Base-by-base conservation (phyloP, 1,140 invertebrate genomes). In the Drosophila kanapiae region DNA sequence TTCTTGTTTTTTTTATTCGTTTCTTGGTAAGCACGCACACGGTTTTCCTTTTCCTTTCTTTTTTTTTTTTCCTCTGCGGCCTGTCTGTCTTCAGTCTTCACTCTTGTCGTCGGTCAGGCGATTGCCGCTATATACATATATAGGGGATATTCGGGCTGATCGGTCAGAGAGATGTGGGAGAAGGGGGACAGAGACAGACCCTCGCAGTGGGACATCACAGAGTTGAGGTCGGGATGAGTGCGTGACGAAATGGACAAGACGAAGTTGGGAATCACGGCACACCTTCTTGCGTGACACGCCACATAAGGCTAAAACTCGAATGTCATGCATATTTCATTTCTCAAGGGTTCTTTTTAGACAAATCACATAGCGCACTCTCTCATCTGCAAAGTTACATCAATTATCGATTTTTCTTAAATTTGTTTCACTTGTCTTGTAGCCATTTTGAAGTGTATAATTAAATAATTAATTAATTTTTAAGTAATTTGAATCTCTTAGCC, bases 1-100 rank as follows among this genome's bases (percentile, higher is more conserved):
- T n/a, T n/a, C 7, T 35, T 45, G 14, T 43, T 6, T 37, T 31
- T 2, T 27, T 14, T 42, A 31, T 48, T 65, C 42, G 29, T 71
- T 78, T 87, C 84, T 78, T 64, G 84, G 60, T 88, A 83, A 54
- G 77, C 84, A 87, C 84, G 80, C 82, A 85, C 82, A 80, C 40
- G 40, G 37, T 71, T 71, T 68, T 70, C 63, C 48, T 43, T 69
- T 51, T 23, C 29, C 14, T 29, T 29, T 13, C 11, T 45, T 18
- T 38, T 14, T 38, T 33, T 35, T 43, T 38, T 70, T 33, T 18
- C 13, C 43, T 23, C 16, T 43, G 11, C 3, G 56, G 42, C 61
- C 54, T 64, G 62, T 64, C 4, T 65, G 14, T 56, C 64, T n/a
- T 13, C 16, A 35, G 27, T 47, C 68, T 75, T 40, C 35, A 72